Evolutionary conservation across 2,113 vertebrate genomes (phyloP), one percentile per base, ranked within the genome.

Genomic region (Ictalurus furcatus): DNA sequence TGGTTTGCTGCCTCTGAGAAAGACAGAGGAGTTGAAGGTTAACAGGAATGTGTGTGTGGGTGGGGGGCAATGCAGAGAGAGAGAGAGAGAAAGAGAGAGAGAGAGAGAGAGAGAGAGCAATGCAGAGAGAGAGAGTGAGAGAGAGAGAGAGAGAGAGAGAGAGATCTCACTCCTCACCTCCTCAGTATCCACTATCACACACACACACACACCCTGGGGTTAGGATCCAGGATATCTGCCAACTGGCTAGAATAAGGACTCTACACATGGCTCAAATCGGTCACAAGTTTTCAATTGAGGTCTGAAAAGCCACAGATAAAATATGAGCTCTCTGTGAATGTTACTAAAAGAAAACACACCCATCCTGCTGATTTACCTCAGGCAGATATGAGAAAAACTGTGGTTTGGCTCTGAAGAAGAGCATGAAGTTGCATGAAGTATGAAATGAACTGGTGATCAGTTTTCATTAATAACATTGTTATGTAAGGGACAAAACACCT

Each of bases 281-380:
- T 88, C 76, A 84, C 82, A 89, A 25, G 44, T 21, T 84, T 90
- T 90, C 40, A 44, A 84, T 56, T 88, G 69, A 73, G 11, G 28
- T n/a, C 25, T 67, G 25, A n/a, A 67, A 28, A 67, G 11, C 8
- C 9, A 67, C 8, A 67, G 5, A 34, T 17, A 71, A 71, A 17
- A 71, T 17, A 30, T 12, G 28, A 69, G 28, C 13, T 73, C 69
- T 2, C 5, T 19, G 69, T 34, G 3, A 73, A 73, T 73, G 30
- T 73, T 37, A 0, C 69, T 19, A 73, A 19, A 73, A 73, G 17
- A 73, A 37, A 73, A 37, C 69, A 23, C 37, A 37, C 34, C 21
- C 65, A 0, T 30, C 13, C 34, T 37, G 17, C 34, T 73, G 34
- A 19, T 37, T 19, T 19, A 34, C 69, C 30, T 23, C 34, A 40